Evolutionary conservation across 1,140 invertebrate genomes (phyloP).

Genomic region (Ridgeia piscesae): DNA sequence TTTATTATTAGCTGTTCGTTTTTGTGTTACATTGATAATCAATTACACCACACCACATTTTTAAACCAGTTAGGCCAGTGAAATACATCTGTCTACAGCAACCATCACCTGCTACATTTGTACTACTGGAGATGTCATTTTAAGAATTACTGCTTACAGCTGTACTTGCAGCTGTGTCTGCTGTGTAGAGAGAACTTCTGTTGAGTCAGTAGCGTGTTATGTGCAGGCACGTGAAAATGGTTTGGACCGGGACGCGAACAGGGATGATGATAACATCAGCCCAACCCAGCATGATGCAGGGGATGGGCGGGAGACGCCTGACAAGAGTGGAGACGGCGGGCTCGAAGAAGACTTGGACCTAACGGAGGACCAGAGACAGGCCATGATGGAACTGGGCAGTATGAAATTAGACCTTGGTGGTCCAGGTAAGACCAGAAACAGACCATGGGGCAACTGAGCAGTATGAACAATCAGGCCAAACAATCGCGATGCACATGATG

Average conservation of each 20-base stretch:
- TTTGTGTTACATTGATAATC: neutral
- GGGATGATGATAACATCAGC: neutral
- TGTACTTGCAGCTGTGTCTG: neutral
- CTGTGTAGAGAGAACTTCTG: neutral
- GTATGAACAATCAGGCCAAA: no score
- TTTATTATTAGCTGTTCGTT: neutral
- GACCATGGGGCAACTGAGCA: no score
- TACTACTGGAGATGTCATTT: neutral
- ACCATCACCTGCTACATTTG: neutral
- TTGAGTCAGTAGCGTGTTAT: neutral
- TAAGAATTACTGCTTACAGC: neutral
- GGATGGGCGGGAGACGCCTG: neutral
- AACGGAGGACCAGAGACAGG: constrained; percentile 14
- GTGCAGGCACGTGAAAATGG: neutral
- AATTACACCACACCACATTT: neutral
- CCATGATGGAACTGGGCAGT: constrained; percentile 13
- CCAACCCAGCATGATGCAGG: neutral
- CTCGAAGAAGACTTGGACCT: constrained; percentile 12
- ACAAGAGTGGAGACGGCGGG: neutral
- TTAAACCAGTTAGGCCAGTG: neutral
- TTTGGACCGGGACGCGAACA: no score
- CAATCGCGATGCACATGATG: no score
- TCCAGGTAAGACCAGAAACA: constrained; percentile 4
- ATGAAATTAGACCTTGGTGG: constrained; percentile 14
- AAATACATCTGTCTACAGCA: neutral